Conservation (phyloP, 2,113 vertebrate genomes). For the Callithrix jacchus region DNA sequence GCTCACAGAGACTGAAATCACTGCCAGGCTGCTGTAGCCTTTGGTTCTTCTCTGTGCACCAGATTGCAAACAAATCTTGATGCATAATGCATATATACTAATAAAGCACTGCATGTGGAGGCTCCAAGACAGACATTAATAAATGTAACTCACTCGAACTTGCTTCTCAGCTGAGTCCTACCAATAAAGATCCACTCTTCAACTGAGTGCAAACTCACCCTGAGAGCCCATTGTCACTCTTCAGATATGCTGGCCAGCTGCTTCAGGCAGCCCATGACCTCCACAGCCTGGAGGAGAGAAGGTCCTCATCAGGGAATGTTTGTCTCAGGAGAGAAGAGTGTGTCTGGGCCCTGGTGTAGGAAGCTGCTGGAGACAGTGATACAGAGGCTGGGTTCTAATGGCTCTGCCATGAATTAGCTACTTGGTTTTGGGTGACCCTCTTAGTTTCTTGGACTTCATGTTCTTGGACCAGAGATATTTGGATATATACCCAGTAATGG, state of each 20-base stretch:
- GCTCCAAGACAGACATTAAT: background rate
- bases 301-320: too few relatives aligned
- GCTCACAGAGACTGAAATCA: accelerated
- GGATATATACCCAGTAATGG: background rate
- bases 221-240: background rate
- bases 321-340: background rate
- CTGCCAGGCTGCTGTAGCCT: background rate
- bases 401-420: background rate
- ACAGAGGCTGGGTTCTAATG: background rate
- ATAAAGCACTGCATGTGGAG: background rate
- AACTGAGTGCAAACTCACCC: background rate
- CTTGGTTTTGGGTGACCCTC: background rate
- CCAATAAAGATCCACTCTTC: background rate
- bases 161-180: background rate
- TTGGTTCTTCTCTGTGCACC: background rate
- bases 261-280: background rate
- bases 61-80: background rate
- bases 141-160: background rate
- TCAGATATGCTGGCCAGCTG: background rate
- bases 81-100: background rate
- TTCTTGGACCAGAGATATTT: background rate
- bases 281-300: background rate
- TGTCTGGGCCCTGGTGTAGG: accelerated
- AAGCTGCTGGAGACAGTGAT: background rate
- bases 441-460: background rate